Percentiles rank a stretch among this genome's conserved stretches.
These are phyloP conservation scores for Eupleurogrammus muticus DNA, from an alignment of 2,797 vertebrate genomes.

Conservation along the genomic window DNA sequence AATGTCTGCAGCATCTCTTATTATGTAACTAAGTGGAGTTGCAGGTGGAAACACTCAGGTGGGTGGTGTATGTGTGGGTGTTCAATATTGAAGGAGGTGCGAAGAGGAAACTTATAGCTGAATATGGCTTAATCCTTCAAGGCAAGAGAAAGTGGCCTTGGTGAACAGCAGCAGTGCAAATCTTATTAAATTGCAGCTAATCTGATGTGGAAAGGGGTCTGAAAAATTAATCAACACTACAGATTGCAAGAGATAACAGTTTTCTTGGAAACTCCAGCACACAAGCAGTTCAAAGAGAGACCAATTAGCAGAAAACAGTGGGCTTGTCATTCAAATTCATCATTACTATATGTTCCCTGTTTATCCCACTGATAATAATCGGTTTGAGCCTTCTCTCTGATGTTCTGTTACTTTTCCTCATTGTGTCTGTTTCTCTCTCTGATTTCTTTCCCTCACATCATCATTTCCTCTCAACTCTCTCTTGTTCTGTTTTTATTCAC, in stretches of 20 bases:
- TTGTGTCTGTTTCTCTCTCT: constrained; percentile 20
- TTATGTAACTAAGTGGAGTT: neutral
- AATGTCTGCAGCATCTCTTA: neutral
- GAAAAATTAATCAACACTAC: constrained; percentile 66
- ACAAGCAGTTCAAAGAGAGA: constrained; percentile 74
- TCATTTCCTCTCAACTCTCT: constrained; percentile 29
- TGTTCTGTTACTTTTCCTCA: constrained; percentile 24
- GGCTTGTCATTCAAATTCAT: constrained; percentile 80
- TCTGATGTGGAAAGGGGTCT: constrained; percentile 64
- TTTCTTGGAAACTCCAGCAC: constrained; percentile 56
- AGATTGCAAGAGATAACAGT: constrained; percentile 65
- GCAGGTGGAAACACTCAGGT: constrained; percentile 50
- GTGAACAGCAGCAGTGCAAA: constrained; percentile 46
- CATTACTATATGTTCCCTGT: constrained; percentile 66
- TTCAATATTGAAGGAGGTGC: constrained; percentile 41
- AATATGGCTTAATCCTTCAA: constrained; percentile 36
- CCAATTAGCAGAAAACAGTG: constrained; percentile 80
- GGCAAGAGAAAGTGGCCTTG: constrained; percentile 16
- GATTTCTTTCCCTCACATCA: constrained; percentile 24
- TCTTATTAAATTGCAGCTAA: constrained; percentile 70
- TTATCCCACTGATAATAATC: constrained; percentile 70
- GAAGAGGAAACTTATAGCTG: constrained; percentile 30
- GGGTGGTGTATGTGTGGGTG: constrained; percentile 53
- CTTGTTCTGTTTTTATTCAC: neutral
- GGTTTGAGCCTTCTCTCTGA: constrained; percentile 28